Evolutionary conservation across 2,888 invertebrate genomes (phyloP), one percentile per base, ranked within the genome.

Genomic region (Tanytarsus gracilentus): DNA sequence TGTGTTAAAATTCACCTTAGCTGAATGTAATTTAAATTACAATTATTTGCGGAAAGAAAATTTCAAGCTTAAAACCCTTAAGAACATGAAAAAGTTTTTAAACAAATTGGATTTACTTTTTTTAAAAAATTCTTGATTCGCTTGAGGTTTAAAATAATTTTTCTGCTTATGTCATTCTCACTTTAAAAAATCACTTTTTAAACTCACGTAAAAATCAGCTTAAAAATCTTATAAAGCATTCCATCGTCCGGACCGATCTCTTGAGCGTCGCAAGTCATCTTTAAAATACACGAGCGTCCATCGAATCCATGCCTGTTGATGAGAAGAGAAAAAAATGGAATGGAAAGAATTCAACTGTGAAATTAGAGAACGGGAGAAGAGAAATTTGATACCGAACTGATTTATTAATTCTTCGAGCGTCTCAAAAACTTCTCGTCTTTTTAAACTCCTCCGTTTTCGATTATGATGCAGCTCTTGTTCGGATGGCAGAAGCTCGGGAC

Each of bases 281-380:
- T 80, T 2, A 84, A 75, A 33, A 88, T 72, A 70, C 88, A 88
- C 30, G 81, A 79, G 62, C 81, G 78, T 0, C 88, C 88, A 69
- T 84, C 81, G 62, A 85, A 78, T 1, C 86, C 86, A 71, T 85
- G 84, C 53, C 88, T 88, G 9, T 44, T 4, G 23, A 11, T 4
- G 23, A 11, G 23, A 23, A 6, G 3, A 11, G 18, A 14, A 36
- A 4, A 36, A 18, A 3, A 11, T 44, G 16, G 8, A 23, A 23
- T 40, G 21, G 16, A 14, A 36, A 36, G 6, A 14, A 36, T 3
- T n/a, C n/a, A 33, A 5, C 6, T 51, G 9, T 44, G 18, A 44
- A 21, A 21, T 40, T 40, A 9, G n/a, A n/a, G n/a, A n/a, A n/a
- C n/a, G n/a, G n/a, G n/a, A n/a, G n/a, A n/a, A n/a, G n/a, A n/a